phyloP scores from a whole-genome alignment of 92 coral and sea anemone species.

The Scolanthus callimorphus region DNA sequence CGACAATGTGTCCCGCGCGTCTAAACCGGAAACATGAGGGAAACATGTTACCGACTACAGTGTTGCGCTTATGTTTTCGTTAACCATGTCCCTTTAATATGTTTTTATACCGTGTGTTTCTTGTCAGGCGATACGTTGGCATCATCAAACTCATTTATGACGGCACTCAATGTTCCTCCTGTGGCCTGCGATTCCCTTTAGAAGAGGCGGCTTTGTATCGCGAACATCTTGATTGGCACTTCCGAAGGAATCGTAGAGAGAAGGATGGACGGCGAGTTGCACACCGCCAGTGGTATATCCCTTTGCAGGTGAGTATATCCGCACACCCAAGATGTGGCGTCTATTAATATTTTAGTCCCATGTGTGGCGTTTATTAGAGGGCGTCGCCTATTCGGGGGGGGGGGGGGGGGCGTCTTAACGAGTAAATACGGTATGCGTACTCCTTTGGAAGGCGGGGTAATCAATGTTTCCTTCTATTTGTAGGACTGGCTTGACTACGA shows the following conservation, averaged over 20 bases:
- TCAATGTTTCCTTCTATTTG: no score
- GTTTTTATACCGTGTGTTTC: not conserved
- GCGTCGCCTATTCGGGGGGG: no score
- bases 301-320: slow-evolving; percentile 44
- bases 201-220: slow-evolving; percentile 81
- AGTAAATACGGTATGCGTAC: no score
- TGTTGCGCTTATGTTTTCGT: no score
- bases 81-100: no score
- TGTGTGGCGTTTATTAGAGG: no score
- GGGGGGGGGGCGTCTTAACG: no score
- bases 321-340: no score
- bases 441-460: no score
- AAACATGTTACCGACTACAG: not conserved
- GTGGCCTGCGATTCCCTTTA: slow-evolving; percentile 91
- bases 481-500: slow-evolving; percentile 96
- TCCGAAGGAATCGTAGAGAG: slow-evolving; percentile 90
- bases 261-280: slow-evolving; percentile 85
- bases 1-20: no score
- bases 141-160: slow-evolving; percentile 63
- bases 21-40: no score
- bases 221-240: slow-evolving; percentile 98
- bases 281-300: slow-evolving; percentile 87
- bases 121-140: slow-evolving; percentile 65
- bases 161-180: slow-evolving; percentile 94
- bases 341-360: no score